These are phyloP conservation scores for Hetaerina americana DNA, from an alignment of 1,140 invertebrate species.

Conservation along the genomic window DNA sequence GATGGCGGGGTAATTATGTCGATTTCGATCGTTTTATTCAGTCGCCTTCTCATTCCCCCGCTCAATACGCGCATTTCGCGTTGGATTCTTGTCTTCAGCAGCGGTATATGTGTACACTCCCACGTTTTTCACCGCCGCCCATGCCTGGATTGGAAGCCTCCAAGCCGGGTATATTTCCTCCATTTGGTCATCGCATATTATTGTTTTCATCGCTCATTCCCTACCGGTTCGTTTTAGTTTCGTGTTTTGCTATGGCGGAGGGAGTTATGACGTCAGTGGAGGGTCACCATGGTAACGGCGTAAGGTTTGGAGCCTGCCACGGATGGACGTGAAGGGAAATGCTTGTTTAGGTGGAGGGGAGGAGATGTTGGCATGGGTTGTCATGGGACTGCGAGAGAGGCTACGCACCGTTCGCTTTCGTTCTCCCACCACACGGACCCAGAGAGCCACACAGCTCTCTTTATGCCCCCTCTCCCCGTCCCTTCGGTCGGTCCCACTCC, in stretches of 20 bases:
- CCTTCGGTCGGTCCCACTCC: background rate
- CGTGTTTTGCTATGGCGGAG: background rate
- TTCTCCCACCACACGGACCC: no score
- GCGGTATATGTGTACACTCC: background rate
- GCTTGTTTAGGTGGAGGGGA: background rate
- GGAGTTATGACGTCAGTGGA: background rate
- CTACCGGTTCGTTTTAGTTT: background rate
- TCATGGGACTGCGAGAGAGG: background rate
- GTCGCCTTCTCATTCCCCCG: no score
- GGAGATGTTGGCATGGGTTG: background rate
- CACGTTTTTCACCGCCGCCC: background rate
- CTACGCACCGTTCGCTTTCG: background rate
- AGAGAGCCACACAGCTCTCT: background rate
- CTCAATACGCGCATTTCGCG: no score
- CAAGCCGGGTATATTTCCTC: background rate
- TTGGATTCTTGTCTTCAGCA: no score
- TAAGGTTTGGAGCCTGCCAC: background rate
- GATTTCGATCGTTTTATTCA: no score
- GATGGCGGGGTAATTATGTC: no score
- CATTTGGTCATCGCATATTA: no score
- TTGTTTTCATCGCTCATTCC: no score
- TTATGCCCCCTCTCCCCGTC: background rate
- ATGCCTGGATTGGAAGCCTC: background rate
- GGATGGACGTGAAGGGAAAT: background rate
- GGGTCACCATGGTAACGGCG: background rate